A percentile compares a stretch with the other conserved stretches of the same genome.
These are phyloP conservation scores for Anticlea derivata DNA, from an alignment of 2,888 invertebrate species.

Conservation along the genomic window DNA sequence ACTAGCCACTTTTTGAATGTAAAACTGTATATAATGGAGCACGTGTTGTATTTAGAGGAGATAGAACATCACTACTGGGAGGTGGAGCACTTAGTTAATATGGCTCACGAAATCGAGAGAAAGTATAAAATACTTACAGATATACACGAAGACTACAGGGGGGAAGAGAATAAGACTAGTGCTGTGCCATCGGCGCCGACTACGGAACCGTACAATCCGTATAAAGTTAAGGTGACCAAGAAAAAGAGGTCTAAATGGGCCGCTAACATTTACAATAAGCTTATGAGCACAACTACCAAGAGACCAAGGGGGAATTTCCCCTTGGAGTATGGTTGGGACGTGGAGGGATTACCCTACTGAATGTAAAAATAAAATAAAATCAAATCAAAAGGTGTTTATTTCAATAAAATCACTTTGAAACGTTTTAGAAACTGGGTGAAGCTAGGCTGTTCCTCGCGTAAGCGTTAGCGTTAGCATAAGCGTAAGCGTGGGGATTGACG, in stretches of 20 bases:
- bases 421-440: too few species aligned
- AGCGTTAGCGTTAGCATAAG: too few species aligned
- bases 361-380: too few species aligned
- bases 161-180: neutral
- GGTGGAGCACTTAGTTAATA: constrained; percentile 11
- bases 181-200: neutral
- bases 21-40: constrained; percentile 23
- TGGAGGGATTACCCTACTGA: neutral
- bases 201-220: neutral
- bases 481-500: too few species aligned
- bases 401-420: too few species aligned
- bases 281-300: neutral
- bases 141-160: neutral
- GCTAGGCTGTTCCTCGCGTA: too few species aligned
- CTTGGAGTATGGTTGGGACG: neutral
- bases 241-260: neutral
- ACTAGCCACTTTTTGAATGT: neutral
- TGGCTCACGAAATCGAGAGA: constrained; percentile 21
- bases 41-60: constrained; percentile 34
- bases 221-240: neutral
- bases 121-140: constrained; percentile 1
- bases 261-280: too few species aligned
- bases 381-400: too few species aligned
- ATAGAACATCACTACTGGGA: constrained; percentile 28
- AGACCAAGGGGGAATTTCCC: neutral